Percentiles rank a stretch among this genome's conserved stretches.
Evolutionary conservation across 2,113 vertebrate genomes (phyloP).

Genomic region (Austrofundulus limnaeus): DNA sequence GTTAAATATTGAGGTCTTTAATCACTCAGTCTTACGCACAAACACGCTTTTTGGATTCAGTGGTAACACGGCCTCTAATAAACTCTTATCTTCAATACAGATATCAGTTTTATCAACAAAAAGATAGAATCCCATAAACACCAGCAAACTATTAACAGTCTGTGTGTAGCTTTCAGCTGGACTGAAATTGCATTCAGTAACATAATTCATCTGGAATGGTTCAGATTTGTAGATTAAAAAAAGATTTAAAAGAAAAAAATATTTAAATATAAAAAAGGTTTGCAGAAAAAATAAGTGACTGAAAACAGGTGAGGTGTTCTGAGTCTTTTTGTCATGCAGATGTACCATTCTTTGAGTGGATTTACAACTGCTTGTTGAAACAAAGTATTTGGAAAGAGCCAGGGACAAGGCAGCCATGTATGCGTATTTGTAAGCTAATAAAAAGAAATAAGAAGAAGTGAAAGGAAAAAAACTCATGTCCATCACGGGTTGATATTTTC

Average conservation of each 20-base stretch:
- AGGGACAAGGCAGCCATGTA: slow-evolving; percentile 61
- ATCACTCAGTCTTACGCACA: slow-evolving; percentile 30
- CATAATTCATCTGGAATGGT: slow-evolving; percentile 12
- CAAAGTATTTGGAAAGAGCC: slow-evolving; percentile 52
- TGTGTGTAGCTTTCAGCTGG: slow-evolving; percentile 25
- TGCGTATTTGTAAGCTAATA: slow-evolving; percentile 56
- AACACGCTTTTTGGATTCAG: slow-evolving; percentile 52
- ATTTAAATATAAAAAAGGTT: slow-evolving; percentile 21
- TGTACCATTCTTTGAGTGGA: slow-evolving; percentile 55
- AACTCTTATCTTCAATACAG: slow-evolving; percentile 11
- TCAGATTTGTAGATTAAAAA: slow-evolving; percentile 8
- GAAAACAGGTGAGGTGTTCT: slow-evolving; percentile 40
- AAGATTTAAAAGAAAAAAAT: slow-evolving; percentile 30
- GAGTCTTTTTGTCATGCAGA: slow-evolving; percentile 67
- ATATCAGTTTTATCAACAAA: slow-evolving; percentile 3
- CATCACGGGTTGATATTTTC: slow-evolving; percentile 39
- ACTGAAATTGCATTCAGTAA: slow-evolving; percentile 35
- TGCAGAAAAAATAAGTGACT: slow-evolving; percentile 38
- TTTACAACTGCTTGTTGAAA: slow-evolving; percentile 57
- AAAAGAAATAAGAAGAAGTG: slow-evolving; percentile 23
- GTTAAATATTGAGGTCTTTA: slow-evolving; percentile 31
- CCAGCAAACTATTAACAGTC: slow-evolving; percentile 24
- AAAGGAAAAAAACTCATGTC: slow-evolving; percentile 59
- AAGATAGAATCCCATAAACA: slow-evolving; percentile 16
- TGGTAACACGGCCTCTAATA: slow-evolving; percentile 26